These are phyloP conservation scores for Dermatemys mawii DNA, from an alignment of 2,113 vertebrate genomes.

Conservation along the genomic window DNA sequence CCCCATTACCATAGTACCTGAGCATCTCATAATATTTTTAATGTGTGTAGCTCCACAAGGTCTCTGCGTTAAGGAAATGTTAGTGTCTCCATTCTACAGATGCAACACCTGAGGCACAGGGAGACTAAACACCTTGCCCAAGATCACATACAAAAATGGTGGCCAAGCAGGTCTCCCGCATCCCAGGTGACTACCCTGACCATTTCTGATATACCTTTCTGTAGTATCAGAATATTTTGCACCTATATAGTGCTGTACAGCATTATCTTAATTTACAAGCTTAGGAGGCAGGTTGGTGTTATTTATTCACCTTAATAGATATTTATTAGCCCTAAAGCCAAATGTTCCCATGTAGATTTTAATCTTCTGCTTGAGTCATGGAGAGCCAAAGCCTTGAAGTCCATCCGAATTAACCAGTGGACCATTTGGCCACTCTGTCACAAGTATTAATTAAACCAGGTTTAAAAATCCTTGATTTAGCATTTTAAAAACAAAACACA, in stretches of 20 bases:
- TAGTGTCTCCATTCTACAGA: background rate
- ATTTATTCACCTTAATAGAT: background rate
- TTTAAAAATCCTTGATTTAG: constrained; percentile 56
- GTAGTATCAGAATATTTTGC: background rate
- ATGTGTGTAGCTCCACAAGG: background rate
- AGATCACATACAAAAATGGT: background rate
- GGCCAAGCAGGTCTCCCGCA: background rate
- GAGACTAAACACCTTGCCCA: background rate
- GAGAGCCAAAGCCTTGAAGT: constrained; percentile 1
- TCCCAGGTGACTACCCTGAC: background rate
- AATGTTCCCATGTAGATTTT: background rate
- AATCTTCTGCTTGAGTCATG: background rate
- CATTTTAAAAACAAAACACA: constrained; percentile 30
- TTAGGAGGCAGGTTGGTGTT: background rate
- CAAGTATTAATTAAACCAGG: constrained; percentile 38
- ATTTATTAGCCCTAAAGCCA: background rate
- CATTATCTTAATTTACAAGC: background rate
- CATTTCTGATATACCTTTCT: background rate
- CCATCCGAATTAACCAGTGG: constrained; percentile 6
- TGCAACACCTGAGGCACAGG: background rate
- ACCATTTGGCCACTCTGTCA: constrained; percentile 52
- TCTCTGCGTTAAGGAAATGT: background rate
- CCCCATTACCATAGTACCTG: background rate
- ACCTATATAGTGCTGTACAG: background rate
- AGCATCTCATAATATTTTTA: background rate